These are phyloP conservation scores for Agrochola lota DNA, from an alignment of 2,888 invertebrate species.

Conservation along the genomic window DNA sequence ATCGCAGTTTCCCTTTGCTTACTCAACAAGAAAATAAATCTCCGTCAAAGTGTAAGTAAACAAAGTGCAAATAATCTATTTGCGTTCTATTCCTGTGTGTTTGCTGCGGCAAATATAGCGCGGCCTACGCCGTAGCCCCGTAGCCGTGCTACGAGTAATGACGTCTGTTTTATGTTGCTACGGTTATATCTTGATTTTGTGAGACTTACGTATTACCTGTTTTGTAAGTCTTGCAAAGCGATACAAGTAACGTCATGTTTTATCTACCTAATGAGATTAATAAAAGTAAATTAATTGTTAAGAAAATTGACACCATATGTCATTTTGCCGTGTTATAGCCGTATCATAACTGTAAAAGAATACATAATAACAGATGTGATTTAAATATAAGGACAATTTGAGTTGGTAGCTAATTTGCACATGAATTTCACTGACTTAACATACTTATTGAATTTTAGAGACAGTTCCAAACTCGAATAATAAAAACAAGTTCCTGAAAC, in stretches of 20 bases:
- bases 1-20: slow-evolving; percentile 25
- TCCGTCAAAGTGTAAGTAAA: slow-evolving; percentile 41
- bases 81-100: slow-evolving; percentile 48
- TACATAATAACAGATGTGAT: not conserved
- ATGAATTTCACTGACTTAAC: not conserved
- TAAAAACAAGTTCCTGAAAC: not conserved
- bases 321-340: not conserved
- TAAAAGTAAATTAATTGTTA: not conserved
- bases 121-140: slow-evolving; percentile 61
- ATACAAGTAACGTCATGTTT: not conserved
- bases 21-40: slow-evolving; percentile 41
- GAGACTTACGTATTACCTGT: slow-evolving; percentile 10
- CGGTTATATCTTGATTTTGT: slow-evolving; percentile 20
- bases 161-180: slow-evolving; percentile 18
- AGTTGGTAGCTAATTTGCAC: not conserved
- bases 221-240: not conserved
- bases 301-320: not conserved
- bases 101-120: slow-evolving; percentile 45
- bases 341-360: not conserved
- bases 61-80: slow-evolving; percentile 63
- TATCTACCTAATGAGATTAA: not conserved
- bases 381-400: not conserved
- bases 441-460: slow-evolving; percentile 1
- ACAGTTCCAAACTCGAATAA: not conserved
- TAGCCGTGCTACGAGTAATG: slow-evolving; percentile 58